phyloP scores from a whole-genome alignment of 2,797 vertebrate species.

The Protosalanx chinensis region DNA sequence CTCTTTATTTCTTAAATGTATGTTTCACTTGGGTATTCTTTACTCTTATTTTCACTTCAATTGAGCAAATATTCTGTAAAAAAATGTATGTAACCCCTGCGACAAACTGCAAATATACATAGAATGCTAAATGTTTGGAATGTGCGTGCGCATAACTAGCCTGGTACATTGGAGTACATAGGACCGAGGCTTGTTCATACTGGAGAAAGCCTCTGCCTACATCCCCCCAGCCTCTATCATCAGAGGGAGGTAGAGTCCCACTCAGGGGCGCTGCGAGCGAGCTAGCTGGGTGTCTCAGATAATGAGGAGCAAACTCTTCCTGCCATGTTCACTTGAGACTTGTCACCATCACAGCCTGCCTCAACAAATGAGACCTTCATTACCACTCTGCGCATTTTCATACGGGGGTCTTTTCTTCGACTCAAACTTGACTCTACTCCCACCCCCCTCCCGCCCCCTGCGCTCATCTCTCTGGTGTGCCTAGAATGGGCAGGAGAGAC shows the following conservation, averaged over 20 bases:
- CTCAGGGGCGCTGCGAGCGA: neutral
- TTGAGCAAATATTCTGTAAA: no score
- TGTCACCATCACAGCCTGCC: neutral
- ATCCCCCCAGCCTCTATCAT: constrained; percentile 3
- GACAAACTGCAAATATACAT: no score
- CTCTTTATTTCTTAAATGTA: no score
- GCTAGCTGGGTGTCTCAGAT: neutral
- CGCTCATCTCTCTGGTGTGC: neutral
- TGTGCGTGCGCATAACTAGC: no score
- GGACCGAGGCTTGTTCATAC: no score
- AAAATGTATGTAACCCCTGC: no score
- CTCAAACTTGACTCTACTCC: neutral
- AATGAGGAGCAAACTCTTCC: neutral
- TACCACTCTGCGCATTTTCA: neutral
- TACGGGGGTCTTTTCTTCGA: neutral
- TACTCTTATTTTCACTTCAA: no score
- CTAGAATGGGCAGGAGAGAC: neutral
- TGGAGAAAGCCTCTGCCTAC: neutral
- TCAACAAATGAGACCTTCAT: neutral
- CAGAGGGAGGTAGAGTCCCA: constrained; percentile 5
- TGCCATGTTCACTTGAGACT: constrained; percentile 9
- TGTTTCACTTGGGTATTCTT: no score
- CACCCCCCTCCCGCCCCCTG: neutral
- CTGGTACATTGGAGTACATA: no score
- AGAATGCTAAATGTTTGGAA: no score